phyloP scores from a whole-genome alignment of 2,113 vertebrate species.

The Phalacrocorax brasilianus region DNA sequence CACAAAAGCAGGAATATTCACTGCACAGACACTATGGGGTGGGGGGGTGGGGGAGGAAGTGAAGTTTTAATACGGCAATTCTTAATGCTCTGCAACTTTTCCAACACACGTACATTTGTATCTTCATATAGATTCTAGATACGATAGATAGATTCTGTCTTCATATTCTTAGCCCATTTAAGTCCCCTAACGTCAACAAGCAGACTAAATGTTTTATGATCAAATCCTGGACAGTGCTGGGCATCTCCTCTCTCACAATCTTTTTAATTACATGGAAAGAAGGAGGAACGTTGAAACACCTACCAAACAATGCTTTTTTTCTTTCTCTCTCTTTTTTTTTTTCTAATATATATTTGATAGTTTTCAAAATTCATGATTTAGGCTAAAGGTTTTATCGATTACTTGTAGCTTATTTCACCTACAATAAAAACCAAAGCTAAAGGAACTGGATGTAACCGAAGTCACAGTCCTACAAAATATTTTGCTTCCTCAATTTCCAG shows the following conservation, averaged over 20 bases:
- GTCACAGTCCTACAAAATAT: not conserved
- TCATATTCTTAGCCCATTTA: not conserved
- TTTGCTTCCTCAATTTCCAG: not conserved
- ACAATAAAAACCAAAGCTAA: not conserved
- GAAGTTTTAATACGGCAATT: not conserved
- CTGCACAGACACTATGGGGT: not conserved
- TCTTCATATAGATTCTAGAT: too few relatives aligned
- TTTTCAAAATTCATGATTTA: not conserved
- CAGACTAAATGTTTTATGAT: not conserved
- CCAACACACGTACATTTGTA: not conserved
- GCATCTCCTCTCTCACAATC: not conserved
- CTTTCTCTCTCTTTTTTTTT: not conserved
- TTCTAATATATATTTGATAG: not conserved
- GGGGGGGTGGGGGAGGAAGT: not conserved
- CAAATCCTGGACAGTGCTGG: not conserved
- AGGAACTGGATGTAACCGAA: not conserved
- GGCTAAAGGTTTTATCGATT: not conserved
- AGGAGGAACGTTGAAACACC: not conserved
- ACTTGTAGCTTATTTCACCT: not conserved
- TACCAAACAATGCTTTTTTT: not conserved
- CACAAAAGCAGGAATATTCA: not conserved
- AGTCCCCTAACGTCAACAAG: not conserved
- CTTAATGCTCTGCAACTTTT: not conserved
- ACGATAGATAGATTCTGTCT: not conserved
- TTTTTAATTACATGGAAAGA: not conserved